Percentiles rank a stretch among this genome's conserved stretches.
These are phyloP conservation scores for Tachina grossa DNA, from an alignment of 2,888 invertebrate genomes.

Conservation along the genomic window DNA sequence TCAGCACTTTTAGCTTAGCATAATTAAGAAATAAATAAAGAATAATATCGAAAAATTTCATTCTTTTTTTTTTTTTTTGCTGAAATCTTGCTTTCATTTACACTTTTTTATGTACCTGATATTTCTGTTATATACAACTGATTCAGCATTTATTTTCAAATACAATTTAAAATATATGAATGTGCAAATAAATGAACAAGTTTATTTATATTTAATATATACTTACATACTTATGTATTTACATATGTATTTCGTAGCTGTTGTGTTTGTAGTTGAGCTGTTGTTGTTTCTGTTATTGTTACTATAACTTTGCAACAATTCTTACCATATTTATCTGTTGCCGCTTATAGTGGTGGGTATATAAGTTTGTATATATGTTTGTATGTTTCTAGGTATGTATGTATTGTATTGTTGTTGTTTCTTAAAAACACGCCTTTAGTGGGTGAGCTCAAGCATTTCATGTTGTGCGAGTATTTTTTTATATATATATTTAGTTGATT, in stretches of 20 bases:
- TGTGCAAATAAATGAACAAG: constrained; percentile 51
- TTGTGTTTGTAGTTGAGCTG: constrained; percentile 31
- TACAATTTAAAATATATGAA: neutral
- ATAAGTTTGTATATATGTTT: neutral
- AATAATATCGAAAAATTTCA: constrained; percentile 4
- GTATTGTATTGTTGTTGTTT: neutral
- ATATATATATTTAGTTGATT: constrained; percentile 37
- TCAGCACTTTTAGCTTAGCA: too few relatives aligned
- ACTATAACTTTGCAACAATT: constrained; percentile 14
- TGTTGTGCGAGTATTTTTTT: constrained; percentile 29
- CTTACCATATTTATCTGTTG: constrained; percentile 6
- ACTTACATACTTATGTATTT: neutral
- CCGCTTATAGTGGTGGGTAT: constrained; percentile 35
- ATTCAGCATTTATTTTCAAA: constrained; percentile 20
- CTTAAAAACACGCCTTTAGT: constrained; percentile 65
- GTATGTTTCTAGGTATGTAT: too few relatives aligned
- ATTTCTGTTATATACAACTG: constrained; percentile 1
- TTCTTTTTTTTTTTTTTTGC: neutral
- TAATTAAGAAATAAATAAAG: neutral
- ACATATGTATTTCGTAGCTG: constrained; percentile 28
- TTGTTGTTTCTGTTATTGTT: constrained; percentile 10
- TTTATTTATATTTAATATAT: constrained; percentile 41
- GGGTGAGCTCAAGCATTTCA: constrained; percentile 35
- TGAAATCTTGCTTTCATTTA: constrained; percentile 15
- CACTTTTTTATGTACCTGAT: constrained; percentile 23